These are phyloP conservation scores for Catharus fuscescens DNA, from an alignment of 2,113 vertebrate species.

Conservation along the genomic window DNA sequence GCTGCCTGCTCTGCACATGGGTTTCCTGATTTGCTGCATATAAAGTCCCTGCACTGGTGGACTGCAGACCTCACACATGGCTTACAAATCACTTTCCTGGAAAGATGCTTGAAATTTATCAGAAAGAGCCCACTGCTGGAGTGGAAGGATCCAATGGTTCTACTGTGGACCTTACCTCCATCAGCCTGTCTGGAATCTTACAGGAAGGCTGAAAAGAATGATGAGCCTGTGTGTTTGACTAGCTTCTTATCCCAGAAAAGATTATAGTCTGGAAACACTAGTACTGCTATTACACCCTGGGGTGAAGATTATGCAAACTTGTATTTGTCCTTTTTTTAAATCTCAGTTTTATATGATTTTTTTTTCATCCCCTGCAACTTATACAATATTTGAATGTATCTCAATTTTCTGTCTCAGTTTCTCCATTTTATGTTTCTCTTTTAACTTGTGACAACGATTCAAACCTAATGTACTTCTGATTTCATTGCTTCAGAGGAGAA, in stretches of 20 bases:
- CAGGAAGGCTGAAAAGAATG: background rate
- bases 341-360: background rate
- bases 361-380: background rate
- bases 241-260: background rate
- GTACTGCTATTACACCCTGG: background rate
- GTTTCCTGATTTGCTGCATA: fast-evolving
- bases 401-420: constrained; percentile 20
- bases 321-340: background rate
- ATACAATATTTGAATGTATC: background rate
- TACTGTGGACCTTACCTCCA: background rate
- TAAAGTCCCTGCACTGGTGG: background rate
- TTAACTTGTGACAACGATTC: constrained; percentile 60
- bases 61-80: background rate
- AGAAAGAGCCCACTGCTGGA: background rate
- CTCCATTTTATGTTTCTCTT: background rate
- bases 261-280: background rate
- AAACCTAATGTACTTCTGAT: constrained; percentile 33
- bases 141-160: background rate
- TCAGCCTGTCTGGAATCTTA: background rate
- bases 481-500: constrained; percentile 66
- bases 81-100: background rate
- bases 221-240: background rate
- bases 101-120: background rate
- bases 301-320: background rate
- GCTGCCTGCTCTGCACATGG: fast-evolving